phyloP scores from a whole-genome alignment of 92 coral and sea anemone genomes.

The Parazoanthus darwini region DNA sequence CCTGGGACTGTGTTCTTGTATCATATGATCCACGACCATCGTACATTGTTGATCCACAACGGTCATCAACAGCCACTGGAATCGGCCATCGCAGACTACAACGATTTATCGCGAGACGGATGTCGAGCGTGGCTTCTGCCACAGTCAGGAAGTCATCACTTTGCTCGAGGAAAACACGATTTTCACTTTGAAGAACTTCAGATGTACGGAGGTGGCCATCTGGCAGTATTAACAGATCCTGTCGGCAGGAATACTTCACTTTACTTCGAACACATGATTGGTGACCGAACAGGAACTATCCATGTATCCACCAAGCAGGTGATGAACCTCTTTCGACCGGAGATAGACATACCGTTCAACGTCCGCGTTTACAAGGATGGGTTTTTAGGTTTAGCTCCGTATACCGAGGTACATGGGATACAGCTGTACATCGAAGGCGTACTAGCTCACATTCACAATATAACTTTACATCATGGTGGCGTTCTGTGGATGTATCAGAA shows the following conservation, averaged over 20 bases:
- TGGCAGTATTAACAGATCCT: conserved; percentile 69
- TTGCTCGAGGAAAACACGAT: conserved; percentile 59
- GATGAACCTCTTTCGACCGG: conserved; percentile 62
- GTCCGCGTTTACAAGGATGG: conserved; percentile 69
- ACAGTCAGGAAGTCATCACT: conserved; percentile 65
- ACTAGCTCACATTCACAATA: conserved; percentile 65
- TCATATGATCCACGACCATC: conserved; percentile 70
- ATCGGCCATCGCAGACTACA: conserved; percentile 61
- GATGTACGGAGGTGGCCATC: conserved; percentile 74
- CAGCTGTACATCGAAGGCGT: conserved; percentile 62
- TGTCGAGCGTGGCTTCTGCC: conserved; percentile 78
- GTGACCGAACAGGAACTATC: conserved; percentile 67
- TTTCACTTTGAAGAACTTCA: conserved; percentile 79
- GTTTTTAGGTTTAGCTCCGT: conserved; percentile 69
- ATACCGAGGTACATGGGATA: conserved; percentile 74
- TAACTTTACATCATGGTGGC: conserved; percentile 72
- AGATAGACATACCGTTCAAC: conserved; percentile 71
- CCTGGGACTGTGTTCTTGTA: conserved; percentile 79
- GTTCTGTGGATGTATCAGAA: conserved; percentile 69
- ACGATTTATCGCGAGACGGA: conserved; percentile 64
- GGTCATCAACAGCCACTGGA: conserved; percentile 68
- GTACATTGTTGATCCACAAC: conserved; percentile 65
- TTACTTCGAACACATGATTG: conserved; percentile 66
- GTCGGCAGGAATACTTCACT: conserved; percentile 55
- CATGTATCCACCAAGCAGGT: conserved; percentile 72